These are phyloP conservation scores for Erinaceus europaeus DNA, from an alignment of 2,113 vertebrate species.

Conservation along the genomic window DNA sequence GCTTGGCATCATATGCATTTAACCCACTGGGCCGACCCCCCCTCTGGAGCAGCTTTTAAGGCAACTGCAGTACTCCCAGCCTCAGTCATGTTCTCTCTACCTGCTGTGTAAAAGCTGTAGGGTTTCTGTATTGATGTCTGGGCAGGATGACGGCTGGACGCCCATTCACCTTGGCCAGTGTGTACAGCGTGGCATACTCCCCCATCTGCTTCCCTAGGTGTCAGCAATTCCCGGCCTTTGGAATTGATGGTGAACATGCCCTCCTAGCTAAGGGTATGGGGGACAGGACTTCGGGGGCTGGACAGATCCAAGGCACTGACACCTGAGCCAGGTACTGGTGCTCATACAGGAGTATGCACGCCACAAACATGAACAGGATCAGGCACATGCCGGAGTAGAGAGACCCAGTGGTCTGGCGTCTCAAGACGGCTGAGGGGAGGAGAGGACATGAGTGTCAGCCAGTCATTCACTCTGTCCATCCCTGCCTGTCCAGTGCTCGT, in stretches of 20 bases:
- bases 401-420: not conserved
- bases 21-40: no score
- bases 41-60: no score
- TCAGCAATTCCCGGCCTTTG: no score
- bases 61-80: no score
- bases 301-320: no score
- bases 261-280: fast-evolving
- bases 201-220: constrained; percentile 80
- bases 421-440: not conserved
- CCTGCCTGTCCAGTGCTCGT: no score
- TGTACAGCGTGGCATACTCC: constrained; percentile 73
- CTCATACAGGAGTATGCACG: constrained; percentile 24
- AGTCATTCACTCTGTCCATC: no score
- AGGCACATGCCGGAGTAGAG: constrained; percentile 1
- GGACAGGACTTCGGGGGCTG: fast-evolving
- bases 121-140: no score
- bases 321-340: fast-evolving
- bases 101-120: no score
- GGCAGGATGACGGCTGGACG: constrained; percentile 38
- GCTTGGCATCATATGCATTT: no score
- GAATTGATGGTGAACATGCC: constrained; percentile 68
- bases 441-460: no score
- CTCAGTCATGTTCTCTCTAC: no score
- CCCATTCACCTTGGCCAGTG: constrained; percentile 71
- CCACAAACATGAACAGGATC: constrained; percentile 43